Evolutionary conservation across 2,888 invertebrate species (phyloP).

Genomic region (Cheilosia scutellata): DNA sequence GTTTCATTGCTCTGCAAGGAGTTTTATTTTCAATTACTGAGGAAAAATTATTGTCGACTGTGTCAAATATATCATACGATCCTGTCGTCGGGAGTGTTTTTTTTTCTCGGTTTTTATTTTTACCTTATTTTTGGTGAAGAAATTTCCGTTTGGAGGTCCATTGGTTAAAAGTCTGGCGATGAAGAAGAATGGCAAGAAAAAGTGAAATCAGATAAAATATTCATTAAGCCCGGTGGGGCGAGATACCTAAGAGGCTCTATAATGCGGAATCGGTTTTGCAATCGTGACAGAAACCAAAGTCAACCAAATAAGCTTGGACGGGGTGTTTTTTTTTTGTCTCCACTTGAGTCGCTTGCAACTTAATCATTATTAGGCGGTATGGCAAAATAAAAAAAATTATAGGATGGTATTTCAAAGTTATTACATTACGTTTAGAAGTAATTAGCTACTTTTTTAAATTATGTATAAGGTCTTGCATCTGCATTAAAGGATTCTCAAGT

Average conservation of each 20-base stretch:
- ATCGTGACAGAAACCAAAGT: conserved; percentile 20
- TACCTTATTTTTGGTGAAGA: conserved; percentile 20
- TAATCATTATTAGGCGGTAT: conserved; percentile 56
- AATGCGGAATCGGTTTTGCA: conserved; percentile 56
- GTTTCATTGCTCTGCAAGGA: conserved; percentile 69
- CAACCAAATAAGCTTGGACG: not conserved
- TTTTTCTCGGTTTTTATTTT: conserved; percentile 9
- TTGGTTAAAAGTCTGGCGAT: not conserved
- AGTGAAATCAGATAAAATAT: conserved; percentile 72
- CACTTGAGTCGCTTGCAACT: conserved; percentile 54
- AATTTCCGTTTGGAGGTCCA: conserved; percentile 10
- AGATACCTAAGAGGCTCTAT: conserved; percentile 35
- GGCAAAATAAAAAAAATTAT: too few relatives aligned
- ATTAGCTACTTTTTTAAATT: too few relatives aligned
- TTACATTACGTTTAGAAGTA: too few relatives aligned
- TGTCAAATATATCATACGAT: conserved; percentile 71
- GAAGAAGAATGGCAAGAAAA: conserved; percentile 16
- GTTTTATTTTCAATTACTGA: conserved; percentile 74
- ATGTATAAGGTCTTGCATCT: too few relatives aligned
- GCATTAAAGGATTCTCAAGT: too few relatives aligned
- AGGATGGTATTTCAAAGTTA: too few relatives aligned
- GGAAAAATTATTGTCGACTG: conserved; percentile 70
- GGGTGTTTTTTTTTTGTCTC: conserved; percentile 16
- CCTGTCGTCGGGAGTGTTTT: conserved; percentile 54
- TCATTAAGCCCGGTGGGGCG: conserved; percentile 59